Conservation (phyloP, 2,888 invertebrate species). For the Thumatha senex region DNA sequence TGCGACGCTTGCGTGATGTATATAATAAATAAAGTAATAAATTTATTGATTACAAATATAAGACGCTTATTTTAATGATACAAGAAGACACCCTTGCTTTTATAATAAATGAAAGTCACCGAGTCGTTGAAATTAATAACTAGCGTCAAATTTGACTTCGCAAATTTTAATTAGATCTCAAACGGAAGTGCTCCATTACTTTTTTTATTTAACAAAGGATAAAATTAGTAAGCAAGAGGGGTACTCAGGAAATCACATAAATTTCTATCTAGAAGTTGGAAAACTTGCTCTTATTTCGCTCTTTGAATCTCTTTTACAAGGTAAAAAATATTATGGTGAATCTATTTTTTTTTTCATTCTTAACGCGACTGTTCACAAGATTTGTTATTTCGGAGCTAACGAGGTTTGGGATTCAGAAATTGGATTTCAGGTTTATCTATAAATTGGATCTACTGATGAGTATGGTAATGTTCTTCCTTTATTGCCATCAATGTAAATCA, state of each 20-base stretch:
- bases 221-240: constrained; percentile 35
- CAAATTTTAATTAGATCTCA: constrained; percentile 39
- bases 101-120: background rate
- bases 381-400: constrained; percentile 31
- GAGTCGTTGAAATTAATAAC: constrained; percentile 13
- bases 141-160: constrained; percentile 31
- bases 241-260: constrained; percentile 37
- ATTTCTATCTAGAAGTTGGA: constrained; percentile 33
- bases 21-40: too few species aligned
- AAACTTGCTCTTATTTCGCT: constrained; percentile 9
- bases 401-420: constrained; percentile 26
- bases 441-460: constrained; percentile 27
- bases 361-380: constrained; percentile 22
- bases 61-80: too few species aligned
- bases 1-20: too few species aligned
- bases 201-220: constrained; percentile 29
- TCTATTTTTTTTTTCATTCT: constrained; percentile 17
- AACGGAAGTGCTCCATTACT: constrained; percentile 15
- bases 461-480: constrained; percentile 13
- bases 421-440: constrained; percentile 30
- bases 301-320: constrained; percentile 3
- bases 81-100: background rate
- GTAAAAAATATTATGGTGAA: constrained; percentile 13
- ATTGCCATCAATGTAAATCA: background rate
- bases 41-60: too few species aligned